phyloP scores from a whole-genome alignment of 2,888 invertebrate species.

The Acanthosepion pharaonis region DNA sequence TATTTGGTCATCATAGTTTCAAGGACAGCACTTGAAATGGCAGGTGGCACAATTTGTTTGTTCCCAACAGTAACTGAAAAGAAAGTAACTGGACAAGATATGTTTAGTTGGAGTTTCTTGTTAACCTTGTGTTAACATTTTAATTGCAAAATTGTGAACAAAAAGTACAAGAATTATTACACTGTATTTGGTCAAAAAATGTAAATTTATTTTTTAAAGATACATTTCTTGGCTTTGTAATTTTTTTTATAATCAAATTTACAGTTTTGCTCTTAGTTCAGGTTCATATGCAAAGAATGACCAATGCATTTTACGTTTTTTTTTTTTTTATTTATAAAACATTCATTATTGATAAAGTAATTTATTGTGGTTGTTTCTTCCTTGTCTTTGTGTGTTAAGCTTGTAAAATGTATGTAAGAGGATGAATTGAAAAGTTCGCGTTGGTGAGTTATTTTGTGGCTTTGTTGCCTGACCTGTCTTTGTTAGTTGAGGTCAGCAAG shows the following conservation, averaged over 20 bases:
- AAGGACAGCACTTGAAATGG: neutral
- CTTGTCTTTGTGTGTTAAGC: neutral
- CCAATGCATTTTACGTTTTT: too few species aligned
- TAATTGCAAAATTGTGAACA: neutral
- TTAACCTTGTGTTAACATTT: neutral
- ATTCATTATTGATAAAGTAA: neutral
- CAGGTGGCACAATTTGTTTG: neutral
- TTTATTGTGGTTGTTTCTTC: neutral
- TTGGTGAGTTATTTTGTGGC: neutral
- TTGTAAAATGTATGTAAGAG: neutral
- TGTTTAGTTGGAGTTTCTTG: neutral
- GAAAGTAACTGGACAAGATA: neutral
- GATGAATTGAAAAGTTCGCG: neutral
- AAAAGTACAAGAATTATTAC: neutral
- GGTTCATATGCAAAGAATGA: neutral
- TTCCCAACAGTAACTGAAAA: neutral
- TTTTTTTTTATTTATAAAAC: neutral
- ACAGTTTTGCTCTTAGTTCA: neutral
- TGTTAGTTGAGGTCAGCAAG: conserved; percentile 2
- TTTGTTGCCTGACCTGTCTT: neutral
- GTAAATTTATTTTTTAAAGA: neutral
- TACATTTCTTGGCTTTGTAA: neutral
- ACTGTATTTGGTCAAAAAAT: neutral
- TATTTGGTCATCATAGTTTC: neutral
- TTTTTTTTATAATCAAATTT: neutral